A percentile compares a stretch with the other conserved stretches of the same genome.
These are phyloP conservation scores for Agrochola lota DNA, from an alignment of 2,888 invertebrate genomes.

Conservation along the genomic window DNA sequence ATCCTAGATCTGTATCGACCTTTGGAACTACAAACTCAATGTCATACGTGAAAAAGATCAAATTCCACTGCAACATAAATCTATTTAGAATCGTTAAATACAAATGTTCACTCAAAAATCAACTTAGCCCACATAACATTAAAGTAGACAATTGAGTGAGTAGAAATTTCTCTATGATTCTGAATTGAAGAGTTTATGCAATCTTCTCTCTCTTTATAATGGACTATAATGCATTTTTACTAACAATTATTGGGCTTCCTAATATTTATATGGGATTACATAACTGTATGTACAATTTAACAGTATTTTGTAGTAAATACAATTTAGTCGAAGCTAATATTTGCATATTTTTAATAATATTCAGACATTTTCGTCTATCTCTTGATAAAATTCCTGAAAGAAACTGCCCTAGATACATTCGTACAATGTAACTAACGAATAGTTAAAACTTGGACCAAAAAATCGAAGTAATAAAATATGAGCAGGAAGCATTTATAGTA, in stretches of 20 bases:
- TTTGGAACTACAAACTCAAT: background rate
- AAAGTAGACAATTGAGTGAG: background rate
- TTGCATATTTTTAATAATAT: background rate
- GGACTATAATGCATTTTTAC: slow-evolving; percentile 33
- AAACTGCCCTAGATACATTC: slow-evolving; percentile 9
- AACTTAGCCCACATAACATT: background rate
- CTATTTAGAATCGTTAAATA: background rate
- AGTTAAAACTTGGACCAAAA: background rate
- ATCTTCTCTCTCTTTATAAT: slow-evolving; percentile 3
- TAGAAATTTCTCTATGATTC: background rate
- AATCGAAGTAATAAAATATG: background rate
- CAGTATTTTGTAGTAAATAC: slow-evolving; percentile 32
- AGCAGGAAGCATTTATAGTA: background rate
- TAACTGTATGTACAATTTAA: slow-evolving; percentile 5
- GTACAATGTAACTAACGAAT: background rate
- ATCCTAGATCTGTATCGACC: background rate
- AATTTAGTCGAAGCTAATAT: background rate
- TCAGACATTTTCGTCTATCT: background rate
- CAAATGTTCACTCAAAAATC: slow-evolving; percentile 1
- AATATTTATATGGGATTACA: slow-evolving; percentile 5
- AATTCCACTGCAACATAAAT: background rate
- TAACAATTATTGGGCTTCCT: slow-evolving; percentile 33
- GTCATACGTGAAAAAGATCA: background rate
- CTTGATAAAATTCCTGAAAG: background rate
- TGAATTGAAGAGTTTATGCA: slow-evolving; percentile 25